A percentile compares a stretch with the other conserved stretches of the same genome.
Conservation (phyloP, 2,888 invertebrate genomes). For the Cordilura impudica region DNA sequence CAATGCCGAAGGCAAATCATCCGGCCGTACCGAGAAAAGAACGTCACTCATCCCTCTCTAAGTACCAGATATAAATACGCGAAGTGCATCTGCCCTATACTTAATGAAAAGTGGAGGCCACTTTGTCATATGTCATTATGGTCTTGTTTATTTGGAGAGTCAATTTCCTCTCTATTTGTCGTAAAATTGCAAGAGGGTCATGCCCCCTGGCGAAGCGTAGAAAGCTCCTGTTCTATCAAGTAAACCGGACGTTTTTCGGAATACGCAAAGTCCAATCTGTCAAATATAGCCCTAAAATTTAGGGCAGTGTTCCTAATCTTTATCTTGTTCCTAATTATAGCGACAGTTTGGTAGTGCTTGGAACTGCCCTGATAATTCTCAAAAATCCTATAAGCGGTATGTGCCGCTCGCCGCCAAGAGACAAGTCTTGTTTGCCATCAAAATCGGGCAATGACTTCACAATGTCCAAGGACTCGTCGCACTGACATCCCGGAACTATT, state of each 20-base stretch:
- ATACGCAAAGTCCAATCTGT: slow-evolving; percentile 46
- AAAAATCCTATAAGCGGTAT: no score
- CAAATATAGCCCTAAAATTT: slow-evolving; percentile 49
- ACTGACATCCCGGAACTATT: no score
- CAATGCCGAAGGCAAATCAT: no score
- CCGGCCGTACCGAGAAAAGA: slow-evolving; percentile 47
- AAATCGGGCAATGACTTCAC: no score
- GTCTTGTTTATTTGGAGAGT: slow-evolving; percentile 49
- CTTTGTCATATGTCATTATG: no score
- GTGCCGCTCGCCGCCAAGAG: no score
- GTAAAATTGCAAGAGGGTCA: slow-evolving; percentile 29
- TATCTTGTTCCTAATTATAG: slow-evolving; percentile 41
- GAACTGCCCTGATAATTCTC: no score
- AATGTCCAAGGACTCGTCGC: no score
- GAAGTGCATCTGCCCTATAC: slow-evolving; percentile 54
- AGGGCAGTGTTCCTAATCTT: slow-evolving; percentile 52
- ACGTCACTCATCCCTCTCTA: slow-evolving; percentile 44
- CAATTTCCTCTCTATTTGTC: slow-evolving; percentile 41
- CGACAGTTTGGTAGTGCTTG: no score
- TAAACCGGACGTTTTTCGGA: slow-evolving; percentile 43
- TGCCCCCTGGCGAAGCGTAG: slow-evolving; percentile 33
- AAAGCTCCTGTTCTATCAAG: slow-evolving; percentile 29
- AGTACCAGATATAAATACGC: slow-evolving; percentile 49
- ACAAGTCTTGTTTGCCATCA: no score
- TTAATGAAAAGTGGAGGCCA: no score